Base-by-base conservation (phyloP, 35 echinoderm and acorn worm genomes). In the Ptychodera flava region DNA sequence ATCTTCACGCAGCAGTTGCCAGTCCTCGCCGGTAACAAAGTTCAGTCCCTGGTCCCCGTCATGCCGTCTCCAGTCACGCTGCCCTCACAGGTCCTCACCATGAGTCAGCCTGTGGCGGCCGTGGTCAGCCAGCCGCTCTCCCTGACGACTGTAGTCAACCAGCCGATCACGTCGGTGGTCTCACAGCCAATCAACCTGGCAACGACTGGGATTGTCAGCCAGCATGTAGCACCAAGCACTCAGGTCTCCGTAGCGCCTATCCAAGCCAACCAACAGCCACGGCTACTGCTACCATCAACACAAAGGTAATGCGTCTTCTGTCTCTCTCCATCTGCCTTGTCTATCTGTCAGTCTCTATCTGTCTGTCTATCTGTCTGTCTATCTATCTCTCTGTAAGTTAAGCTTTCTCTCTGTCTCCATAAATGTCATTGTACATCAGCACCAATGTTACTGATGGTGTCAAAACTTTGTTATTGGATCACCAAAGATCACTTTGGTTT, bases 21-120 rank as follows among this genome's bases (percentile, higher is more conserved):
- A 12, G 45, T 90, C 45, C 80, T 90, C 31, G 79, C 85, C 33
- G 78, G 38, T 31, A 86, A 80, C 31, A 87, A 87, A 36, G 89
- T 90, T 28, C 92, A 90, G 30, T 81, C 92, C 16, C 84, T 92
- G 1, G 86, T 95, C 1, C 93, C 93, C 0, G 38, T 92, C 29
- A 85, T 95, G 2, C 80, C 90, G 28, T 86, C 93, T 0, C 87
- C 88, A 32, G 86, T 87, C 33, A 28, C 77, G 0, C 30, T 34
- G 34, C 64, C 85, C 16, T 76, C 30, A 30, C 85, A 29, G 22
- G 45, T 64, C 22, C 22, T 64, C 6, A 64, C 45, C 22, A 22
- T 64, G 22, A 64, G 45, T 64, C 45, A 64, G 22, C 45, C 45
- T 64, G 45, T 64, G 6, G 22, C 45, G 6, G n/a, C n/a, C n/a